Evolutionary conservation across 2,113 vertebrate genomes (phyloP).

Genomic region (Otis tarda): DNA sequence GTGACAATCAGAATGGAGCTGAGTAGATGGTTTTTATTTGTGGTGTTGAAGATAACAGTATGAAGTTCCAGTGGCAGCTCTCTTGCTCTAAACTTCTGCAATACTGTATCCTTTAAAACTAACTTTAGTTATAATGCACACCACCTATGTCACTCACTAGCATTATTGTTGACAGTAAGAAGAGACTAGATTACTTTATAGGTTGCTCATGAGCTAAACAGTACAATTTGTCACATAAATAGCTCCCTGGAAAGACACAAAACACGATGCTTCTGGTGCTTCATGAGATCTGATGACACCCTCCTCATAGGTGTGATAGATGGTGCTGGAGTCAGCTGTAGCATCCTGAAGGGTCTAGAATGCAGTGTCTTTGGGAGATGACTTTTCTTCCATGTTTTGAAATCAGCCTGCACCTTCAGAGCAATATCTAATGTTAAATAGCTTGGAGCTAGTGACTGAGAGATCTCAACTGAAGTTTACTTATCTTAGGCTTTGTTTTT

Average conservation of each 20-base stretch:
- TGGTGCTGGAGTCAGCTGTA: not conserved
- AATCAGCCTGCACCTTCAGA: not conserved
- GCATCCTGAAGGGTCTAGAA: not conserved
- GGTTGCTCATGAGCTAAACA: not conserved
- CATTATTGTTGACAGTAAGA: not conserved
- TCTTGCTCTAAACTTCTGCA: not conserved
- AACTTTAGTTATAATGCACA: not conserved
- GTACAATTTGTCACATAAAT: not conserved
- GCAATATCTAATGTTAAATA: not conserved
- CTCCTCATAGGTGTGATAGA: not conserved
- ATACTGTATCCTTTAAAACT: not conserved
- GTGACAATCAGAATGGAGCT: not conserved
- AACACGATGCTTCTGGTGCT: not conserved
- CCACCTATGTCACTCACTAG: fast-evolving
- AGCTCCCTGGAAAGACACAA: not conserved
- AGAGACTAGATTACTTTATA: not conserved
- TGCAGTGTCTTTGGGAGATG: not conserved
- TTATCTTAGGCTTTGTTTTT: not conserved
- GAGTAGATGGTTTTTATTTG: not conserved
- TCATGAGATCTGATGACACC: not conserved
- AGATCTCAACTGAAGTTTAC: not conserved
- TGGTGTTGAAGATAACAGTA: not conserved
- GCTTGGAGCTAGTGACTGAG: not conserved
- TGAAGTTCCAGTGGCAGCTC: not conserved
- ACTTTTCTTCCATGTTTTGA: not conserved